A percentile compares a stretch with the other conserved stretches of the same genome.
phyloP scores from a whole-genome alignment of 2,888 invertebrate genomes.

The Acanthopleura granulata region DNA sequence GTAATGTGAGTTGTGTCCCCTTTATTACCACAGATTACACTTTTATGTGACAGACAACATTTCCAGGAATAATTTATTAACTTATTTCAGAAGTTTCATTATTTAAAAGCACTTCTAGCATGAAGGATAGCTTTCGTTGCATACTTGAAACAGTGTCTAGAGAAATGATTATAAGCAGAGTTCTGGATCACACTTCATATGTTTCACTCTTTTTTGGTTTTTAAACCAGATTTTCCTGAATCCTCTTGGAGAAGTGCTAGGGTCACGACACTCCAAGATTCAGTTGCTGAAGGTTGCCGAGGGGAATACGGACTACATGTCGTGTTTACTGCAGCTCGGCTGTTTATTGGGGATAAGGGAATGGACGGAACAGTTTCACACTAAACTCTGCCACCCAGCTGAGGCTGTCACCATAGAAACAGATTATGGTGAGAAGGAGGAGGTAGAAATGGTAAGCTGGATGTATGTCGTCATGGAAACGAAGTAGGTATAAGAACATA shows the following conservation, averaged over 20 bases:
- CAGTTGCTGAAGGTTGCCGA: constrained; percentile 49
- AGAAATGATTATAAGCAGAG: no score
- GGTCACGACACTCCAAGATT: constrained; percentile 58
- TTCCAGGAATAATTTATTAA: no score
- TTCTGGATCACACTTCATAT: no score
- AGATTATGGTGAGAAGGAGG: constrained; percentile 35
- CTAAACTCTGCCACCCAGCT: no score
- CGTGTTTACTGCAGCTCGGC: constrained; percentile 53
- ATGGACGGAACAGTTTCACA: constrained; percentile 49
- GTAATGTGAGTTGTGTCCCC: no score
- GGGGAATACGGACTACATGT: constrained; percentile 26
- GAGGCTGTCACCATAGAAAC: no score
- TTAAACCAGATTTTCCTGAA: constrained; percentile 58
- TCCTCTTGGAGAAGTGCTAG: constrained; percentile 62
- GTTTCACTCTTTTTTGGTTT: not conserved
- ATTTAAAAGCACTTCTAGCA: no score
- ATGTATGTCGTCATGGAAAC: constrained; percentile 60
- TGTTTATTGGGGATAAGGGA: constrained; percentile 59
- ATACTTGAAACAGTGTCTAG: no score
- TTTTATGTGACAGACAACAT: no score
- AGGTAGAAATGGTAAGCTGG: constrained; percentile 44
- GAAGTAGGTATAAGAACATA: constrained; percentile 26
- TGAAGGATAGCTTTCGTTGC: no score
- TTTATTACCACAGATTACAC: no score
- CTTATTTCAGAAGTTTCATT: no score